A percentile compares a stretch with the other conserved stretches of the same genome.
Conservation (phyloP, 2,797 vertebrate species). For the Labroides dimidiatus region DNA sequence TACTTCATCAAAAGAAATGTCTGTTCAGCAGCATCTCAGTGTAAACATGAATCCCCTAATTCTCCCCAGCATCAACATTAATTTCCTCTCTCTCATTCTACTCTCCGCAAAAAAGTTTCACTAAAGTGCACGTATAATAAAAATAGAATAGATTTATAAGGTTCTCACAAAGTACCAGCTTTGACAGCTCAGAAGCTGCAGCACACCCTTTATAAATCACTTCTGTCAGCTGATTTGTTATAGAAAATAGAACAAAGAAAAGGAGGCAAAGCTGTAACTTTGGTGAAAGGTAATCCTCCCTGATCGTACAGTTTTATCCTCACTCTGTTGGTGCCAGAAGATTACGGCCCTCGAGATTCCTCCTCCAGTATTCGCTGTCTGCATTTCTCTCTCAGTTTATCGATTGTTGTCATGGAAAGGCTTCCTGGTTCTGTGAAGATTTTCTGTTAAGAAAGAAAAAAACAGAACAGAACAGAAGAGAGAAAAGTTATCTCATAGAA, state of each 20-base stretch:
- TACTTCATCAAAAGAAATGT: slow-evolving; percentile 3
- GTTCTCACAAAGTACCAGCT: background rate
- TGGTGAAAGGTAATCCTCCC: background rate
- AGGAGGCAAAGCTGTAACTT: background rate
- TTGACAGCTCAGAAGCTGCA: slow-evolving; percentile 10
- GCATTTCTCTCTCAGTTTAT: slow-evolving; percentile 88
- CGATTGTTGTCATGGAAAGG: slow-evolving; percentile 88
- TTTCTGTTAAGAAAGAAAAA: slow-evolving; percentile 76
- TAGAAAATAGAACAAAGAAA: slow-evolving; percentile 3
- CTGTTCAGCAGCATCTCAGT: background rate
- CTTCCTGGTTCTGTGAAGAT: slow-evolving; percentile 93
- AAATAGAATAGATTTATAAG: background rate
- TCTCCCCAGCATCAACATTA: slow-evolving; percentile 3
- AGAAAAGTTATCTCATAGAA: background rate
- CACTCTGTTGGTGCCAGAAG: background rate
- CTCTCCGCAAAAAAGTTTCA: background rate
- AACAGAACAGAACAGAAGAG: no score
- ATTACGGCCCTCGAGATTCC: slow-evolving; percentile 67
- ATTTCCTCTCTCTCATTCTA: background rate
- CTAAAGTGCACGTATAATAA: background rate
- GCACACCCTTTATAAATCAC: background rate
- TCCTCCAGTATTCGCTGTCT: slow-evolving; percentile 80
- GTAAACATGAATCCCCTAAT: background rate
- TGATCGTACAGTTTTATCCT: background rate
- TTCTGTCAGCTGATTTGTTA: background rate